phyloP scores from a whole-genome alignment of 2,888 invertebrate genomes.

The Barypeithes pellucidus region DNA sequence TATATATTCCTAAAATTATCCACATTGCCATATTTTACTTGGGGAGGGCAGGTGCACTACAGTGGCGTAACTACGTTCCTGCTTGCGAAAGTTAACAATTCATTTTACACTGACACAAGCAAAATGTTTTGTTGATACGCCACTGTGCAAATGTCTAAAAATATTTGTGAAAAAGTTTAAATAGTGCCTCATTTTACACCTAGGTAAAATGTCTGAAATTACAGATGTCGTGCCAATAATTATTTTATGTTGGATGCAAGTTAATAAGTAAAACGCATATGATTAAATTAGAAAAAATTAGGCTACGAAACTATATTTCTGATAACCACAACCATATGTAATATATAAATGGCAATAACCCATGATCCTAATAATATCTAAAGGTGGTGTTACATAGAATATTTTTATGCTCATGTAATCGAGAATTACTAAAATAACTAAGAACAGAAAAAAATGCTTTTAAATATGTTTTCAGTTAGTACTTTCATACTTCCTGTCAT shows the following conservation, averaged over 20 bases:
- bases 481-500: no score
- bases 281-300: background rate
- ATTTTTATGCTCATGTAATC: background rate
- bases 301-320: background rate
- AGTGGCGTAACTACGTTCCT: conserved; percentile 8
- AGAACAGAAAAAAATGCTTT: no score
- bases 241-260: background rate
- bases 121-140: background rate
- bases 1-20: background rate
- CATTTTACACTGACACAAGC: background rate
- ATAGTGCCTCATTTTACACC: conserved; percentile 6
- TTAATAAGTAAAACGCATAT: background rate
- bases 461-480: no score
- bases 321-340: conserved; percentile 13
- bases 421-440: background rate
- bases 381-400: background rate
- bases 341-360: background rate
- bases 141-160: background rate
- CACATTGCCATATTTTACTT: background rate
- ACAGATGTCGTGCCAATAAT: no score
- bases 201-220: background rate
- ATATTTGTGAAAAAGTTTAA: background rate
- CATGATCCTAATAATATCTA: background rate
- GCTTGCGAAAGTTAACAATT: background rate
- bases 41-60: conserved; percentile 38